phyloP scores from a whole-genome alignment of 2,113 vertebrate genomes.

The Perca flavescens region DNA sequence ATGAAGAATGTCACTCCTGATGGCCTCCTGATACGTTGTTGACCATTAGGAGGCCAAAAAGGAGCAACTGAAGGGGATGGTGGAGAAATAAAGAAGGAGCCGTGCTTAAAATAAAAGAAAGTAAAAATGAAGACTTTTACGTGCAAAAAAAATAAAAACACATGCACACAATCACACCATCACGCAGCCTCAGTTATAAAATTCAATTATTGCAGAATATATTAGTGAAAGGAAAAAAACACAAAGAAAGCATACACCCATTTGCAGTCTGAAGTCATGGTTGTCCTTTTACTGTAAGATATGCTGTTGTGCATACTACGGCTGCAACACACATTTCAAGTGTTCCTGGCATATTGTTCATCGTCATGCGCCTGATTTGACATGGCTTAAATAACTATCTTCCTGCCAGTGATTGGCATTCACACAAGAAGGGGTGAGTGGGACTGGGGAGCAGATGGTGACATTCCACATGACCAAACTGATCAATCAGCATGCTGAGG shows the following conservation, averaged over 20 bases:
- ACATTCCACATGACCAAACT: conserved; percentile 99
- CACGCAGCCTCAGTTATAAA: not conserved
- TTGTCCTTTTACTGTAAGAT: conserved; percentile 74
- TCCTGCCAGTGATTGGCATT: conserved; percentile 88
- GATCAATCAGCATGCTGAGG: conserved; percentile 99
- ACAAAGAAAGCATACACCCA: not conserved
- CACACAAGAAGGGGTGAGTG: conserved; percentile 87
- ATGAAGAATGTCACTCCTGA: conserved; percentile 98
- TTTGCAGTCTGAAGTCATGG: conserved; percentile 74
- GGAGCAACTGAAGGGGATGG: conserved; percentile 73
- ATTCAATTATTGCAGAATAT: conserved; percentile 20
- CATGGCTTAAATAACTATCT: conserved; percentile 86
- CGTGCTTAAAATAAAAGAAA: not conserved
- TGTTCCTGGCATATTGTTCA: conserved; percentile 69
- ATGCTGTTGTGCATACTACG: conserved; percentile 41
- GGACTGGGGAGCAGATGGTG: conserved; percentile 99
- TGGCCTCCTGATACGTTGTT: conserved; percentile 96
- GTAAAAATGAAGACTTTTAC: conserved; percentile 28
- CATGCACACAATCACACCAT: not conserved
- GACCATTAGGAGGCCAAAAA: conserved; percentile 97
- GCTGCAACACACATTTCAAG: conserved; percentile 67
- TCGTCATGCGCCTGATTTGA: conserved; percentile 81
- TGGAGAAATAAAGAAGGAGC: conserved; percentile 49
- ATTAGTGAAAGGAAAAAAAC: not conserved
- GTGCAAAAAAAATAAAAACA: conserved; percentile 44